Conservation (phyloP, 2,888 invertebrate genomes). For the Ophioninae sp. region DNA sequence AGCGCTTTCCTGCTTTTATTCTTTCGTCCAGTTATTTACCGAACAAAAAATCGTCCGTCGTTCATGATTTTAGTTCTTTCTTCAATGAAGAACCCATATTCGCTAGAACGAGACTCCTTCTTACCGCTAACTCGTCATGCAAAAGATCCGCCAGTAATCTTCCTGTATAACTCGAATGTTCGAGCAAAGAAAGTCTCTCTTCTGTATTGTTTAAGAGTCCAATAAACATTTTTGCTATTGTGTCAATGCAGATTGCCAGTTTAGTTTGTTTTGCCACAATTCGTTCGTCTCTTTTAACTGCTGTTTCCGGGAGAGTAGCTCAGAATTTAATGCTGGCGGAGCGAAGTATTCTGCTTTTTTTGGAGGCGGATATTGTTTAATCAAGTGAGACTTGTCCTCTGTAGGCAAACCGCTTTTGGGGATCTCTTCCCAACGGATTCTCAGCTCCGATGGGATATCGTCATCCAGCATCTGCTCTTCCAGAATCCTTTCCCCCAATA, state of each 20-base stretch:
- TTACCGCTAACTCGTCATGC: conserved; percentile 7
- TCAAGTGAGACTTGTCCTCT: conserved; percentile 7
- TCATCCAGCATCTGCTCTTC: conserved; percentile 36
- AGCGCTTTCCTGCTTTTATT: conserved; percentile 49
- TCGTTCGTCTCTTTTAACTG: conserved; percentile 43
- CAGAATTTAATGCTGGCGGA: conserved; percentile 41
- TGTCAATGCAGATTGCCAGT: conserved; percentile 41
- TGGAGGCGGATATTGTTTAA: conserved; percentile 46
- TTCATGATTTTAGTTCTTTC: conserved; percentile 28
- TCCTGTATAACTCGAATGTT: conserved; percentile 30
- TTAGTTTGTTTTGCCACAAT: conserved; percentile 44
- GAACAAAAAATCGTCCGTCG: conserved; percentile 52
- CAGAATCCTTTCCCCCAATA: conserved; percentile 17
- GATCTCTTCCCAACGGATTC: conserved; percentile 44
- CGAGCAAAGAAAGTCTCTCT: conserved; percentile 15
- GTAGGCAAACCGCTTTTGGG: conserved; percentile 37
- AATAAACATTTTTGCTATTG: conserved; percentile 26
- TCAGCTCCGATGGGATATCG: conserved; percentile 27
- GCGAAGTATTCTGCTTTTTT: conserved; percentile 30
- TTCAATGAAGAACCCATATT: conserved; percentile 43
- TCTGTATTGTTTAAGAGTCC: conserved; percentile 17
- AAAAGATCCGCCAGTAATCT: conserved; percentile 45
- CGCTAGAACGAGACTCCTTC: neutral
- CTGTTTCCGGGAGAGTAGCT: conserved; percentile 35
- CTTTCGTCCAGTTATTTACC: conserved; percentile 49